phyloP scores from a whole-genome alignment of 2,797 vertebrate species.

The Microctenopoma steveboyesi region DNA sequence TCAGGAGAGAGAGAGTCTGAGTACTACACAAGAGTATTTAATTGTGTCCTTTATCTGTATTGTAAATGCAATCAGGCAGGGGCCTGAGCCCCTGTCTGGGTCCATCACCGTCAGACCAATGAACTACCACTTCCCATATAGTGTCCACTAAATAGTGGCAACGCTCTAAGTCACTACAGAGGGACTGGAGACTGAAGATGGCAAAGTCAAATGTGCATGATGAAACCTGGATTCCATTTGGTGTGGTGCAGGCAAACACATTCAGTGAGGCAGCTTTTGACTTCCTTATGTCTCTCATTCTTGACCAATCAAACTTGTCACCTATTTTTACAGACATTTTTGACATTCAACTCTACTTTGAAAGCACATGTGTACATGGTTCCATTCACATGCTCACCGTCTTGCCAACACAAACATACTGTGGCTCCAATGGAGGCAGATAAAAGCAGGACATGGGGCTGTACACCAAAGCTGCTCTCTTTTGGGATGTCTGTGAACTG shows the following conservation, averaged over 20 bases:
- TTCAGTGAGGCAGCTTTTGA: slow-evolving; percentile 7
- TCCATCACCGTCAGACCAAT: neutral
- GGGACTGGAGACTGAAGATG: neutral
- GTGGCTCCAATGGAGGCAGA: slow-evolving; percentile 43
- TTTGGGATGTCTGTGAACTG: slow-evolving; percentile 52
- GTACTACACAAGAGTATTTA: neutral
- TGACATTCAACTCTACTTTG: neutral
- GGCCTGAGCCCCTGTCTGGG: neutral
- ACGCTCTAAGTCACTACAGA: slow-evolving; percentile 1
- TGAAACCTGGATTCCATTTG: slow-evolving; percentile 6
- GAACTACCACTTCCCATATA: neutral
- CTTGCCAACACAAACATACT: slow-evolving; percentile 4
- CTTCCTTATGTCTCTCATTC: neutral
- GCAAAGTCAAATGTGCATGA: slow-evolving; percentile 9
- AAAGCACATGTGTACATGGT: slow-evolving; percentile 9
- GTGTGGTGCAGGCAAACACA: slow-evolving; percentile 3
- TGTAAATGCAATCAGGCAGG: neutral
- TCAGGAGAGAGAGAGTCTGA: no score
- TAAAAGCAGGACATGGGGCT: slow-evolving; percentile 49
- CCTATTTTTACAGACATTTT: slow-evolving; percentile 4
- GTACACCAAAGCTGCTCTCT: slow-evolving; percentile 58
- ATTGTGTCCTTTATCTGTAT: neutral
- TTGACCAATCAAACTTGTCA: neutral
- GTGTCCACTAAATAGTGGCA: neutral
- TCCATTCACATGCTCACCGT: neutral